A percentile compares a stretch with the other conserved stretches of the same genome.
phyloP scores from a whole-genome alignment of 2,797 vertebrate species.

The Gobionotothen gibberifrons region DNA sequence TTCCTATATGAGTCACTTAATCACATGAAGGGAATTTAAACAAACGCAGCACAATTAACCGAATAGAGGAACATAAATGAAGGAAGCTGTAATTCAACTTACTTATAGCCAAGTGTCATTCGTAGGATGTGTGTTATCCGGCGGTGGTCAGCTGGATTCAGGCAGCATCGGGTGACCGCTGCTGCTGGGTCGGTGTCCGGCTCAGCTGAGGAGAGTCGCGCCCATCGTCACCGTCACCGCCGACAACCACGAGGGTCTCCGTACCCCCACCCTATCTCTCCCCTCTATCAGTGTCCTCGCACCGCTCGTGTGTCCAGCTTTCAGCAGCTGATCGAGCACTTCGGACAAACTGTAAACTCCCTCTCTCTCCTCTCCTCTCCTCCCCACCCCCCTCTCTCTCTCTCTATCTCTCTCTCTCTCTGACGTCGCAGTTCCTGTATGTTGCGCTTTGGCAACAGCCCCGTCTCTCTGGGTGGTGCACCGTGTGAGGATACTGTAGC shows the following conservation, averaged over 20 bases:
- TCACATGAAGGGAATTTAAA: background rate
- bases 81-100: conserved; percentile 43
- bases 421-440: conserved; percentile 67
- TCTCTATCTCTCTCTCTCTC: conserved; percentile 5
- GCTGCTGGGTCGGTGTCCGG: conserved; percentile 34
- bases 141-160: conserved; percentile 38
- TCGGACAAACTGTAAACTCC: conserved; percentile 60
- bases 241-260: conserved; percentile 55
- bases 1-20: conserved; percentile 48
- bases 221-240: conserved; percentile 62
- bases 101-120: conserved; percentile 55
- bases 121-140: conserved; percentile 47
- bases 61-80: conserved; percentile 15
- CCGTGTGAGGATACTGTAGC: background rate
- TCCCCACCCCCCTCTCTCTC: background rate
- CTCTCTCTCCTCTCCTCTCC: conserved; percentile 58
- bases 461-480: conserved; percentile 16
- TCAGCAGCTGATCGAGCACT: conserved; percentile 77
- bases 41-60: background rate
- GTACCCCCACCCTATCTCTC: conserved; percentile 37
- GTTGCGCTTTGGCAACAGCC: conserved; percentile 42
- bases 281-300: conserved; percentile 68
- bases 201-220: conserved; percentile 61
- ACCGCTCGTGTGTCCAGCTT: conserved; percentile 58
- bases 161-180: conserved; percentile 42